These are phyloP conservation scores for Danio aesculapii DNA, from an alignment of 2,797 vertebrate species.

Conservation along the genomic window DNA sequence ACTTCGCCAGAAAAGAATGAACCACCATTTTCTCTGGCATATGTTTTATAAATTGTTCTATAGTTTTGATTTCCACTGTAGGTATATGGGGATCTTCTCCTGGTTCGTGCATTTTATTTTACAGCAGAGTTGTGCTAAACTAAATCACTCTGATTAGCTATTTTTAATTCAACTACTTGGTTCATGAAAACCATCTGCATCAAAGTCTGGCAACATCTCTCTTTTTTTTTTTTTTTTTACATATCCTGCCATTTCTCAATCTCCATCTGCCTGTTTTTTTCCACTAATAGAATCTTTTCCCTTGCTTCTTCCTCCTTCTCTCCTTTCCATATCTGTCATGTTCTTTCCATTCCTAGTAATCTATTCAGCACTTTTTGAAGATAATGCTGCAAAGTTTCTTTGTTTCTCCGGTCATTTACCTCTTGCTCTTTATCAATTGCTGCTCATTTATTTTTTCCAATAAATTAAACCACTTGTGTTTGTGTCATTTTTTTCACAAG, in stretches of 20 bases:
- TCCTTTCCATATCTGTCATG: not conserved
- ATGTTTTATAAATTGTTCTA: no score
- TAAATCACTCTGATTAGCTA: not conserved
- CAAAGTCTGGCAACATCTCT: slow-evolving; percentile 38
- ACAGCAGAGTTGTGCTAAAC: not conserved
- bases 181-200: slow-evolving; percentile 10
- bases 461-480: slow-evolving; percentile 17
- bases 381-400: not conserved
- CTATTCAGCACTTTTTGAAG: not conserved
- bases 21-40: no score
- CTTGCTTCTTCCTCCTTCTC: slow-evolving; percentile 58
- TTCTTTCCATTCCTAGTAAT: not conserved
- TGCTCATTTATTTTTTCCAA: slow-evolving; percentile 3
- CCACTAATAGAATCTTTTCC: slow-evolving; percentile 43
- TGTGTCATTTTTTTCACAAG: not conserved
- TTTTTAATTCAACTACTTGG: not conserved
- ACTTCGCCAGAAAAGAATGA: no score
- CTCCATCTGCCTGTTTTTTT: slow-evolving; percentile 29
- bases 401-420: slow-evolving; percentile 40
- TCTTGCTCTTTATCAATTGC: not conserved
- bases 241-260: slow-evolving; percentile 8
- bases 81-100: not conserved
- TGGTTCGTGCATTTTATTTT: slow-evolving; percentile 3
- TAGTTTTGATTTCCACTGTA: not conserved
- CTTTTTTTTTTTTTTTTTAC: not conserved